Conservation (phyloP, 2,888 invertebrate genomes). For the Thyatira batis region DNA sequence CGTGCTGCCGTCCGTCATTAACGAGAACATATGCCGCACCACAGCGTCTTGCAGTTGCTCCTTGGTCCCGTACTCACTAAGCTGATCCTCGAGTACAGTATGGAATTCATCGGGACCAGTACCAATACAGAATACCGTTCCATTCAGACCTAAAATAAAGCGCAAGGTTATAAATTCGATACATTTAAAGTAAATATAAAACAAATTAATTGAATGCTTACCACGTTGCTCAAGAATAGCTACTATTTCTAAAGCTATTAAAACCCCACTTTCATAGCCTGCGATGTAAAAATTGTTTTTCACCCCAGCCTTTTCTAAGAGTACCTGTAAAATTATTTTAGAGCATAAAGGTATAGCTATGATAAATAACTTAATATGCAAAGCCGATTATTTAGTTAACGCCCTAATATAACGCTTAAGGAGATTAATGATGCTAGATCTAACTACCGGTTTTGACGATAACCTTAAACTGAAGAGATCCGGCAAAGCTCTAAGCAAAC, state of each 20-base stretch:
- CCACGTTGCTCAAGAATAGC: constrained; percentile 54
- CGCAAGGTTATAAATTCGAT: neutral
- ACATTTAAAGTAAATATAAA: neutral
- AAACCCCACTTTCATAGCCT: constrained; percentile 56
- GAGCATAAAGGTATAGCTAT: too few relatives aligned
- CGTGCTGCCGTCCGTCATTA: constrained; percentile 32
- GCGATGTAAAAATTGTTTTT: constrained; percentile 46
- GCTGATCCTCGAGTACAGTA: constrained; percentile 32
- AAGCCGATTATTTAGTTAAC: too few relatives aligned
- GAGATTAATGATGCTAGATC: too few relatives aligned
- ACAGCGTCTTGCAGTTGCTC: constrained; percentile 47
- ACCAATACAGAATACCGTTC: constrained; percentile 59
- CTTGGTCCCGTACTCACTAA: constrained; percentile 33
- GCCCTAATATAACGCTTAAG: too few relatives aligned
- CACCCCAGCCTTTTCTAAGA: constrained; percentile 35
- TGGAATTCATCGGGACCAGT: constrained; percentile 45
- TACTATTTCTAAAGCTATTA: constrained; percentile 53
- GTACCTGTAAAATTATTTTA: constrained; percentile 32
- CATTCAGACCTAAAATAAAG: constrained; percentile 37
- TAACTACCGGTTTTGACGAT: too few relatives aligned
- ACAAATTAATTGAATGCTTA: constrained; percentile 24
- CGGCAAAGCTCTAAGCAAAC: too few relatives aligned
- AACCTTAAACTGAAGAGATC: too few relatives aligned
- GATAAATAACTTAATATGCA: too few relatives aligned
- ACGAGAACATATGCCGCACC: constrained; percentile 44